Evolutionary conservation across 2,797 vertebrate species (phyloP), one percentile per base, ranked within the genome.

Genomic region (Squalus acanthias): DNA sequence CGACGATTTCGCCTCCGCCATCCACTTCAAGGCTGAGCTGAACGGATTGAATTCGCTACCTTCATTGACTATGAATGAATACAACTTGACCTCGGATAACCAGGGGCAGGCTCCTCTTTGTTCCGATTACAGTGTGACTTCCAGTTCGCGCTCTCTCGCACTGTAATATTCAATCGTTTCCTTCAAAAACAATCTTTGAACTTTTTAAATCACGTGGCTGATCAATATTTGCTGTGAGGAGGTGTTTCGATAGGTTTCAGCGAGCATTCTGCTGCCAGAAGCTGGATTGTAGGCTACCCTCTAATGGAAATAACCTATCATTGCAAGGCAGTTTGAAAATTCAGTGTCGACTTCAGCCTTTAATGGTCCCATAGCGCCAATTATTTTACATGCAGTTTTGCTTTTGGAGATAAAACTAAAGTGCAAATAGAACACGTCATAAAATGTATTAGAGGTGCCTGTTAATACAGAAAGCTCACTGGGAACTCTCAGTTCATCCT

Each of bases 121-220:
- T 93, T 93, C 65, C 0, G 60, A 63, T n/a, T 63, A 53, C 50
- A 63, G 29, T n/a, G 13, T n/a, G 57, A 6, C 60, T 65, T 29
- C 10, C 1, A 46, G 22, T 0, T 69, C 33, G 4, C 60, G 13
- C 87, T 60, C 53, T 29, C 33, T 13, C 57, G 0, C 29, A 29
- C 91, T 46, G 65, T 93, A 69, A 69, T 24, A 93, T 93, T 67
- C 65, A 93, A 69, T 93, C 24, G 91, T 67, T 69, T 46, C 65
- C 91, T 93, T 46, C 89, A 93, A 69, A 69, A 63, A 67, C 69
- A 93, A 46, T 67, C 91, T 93, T 93, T 93, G 65, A 93, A 93
- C 91, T 93, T 93, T 67, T 69, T 93, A 93, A 92, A 93, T 93
- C 91, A 93, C 91, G 91, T 93, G 91, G 2, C 22, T 69, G 65